Percentiles rank a stretch among this genome's conserved stretches.
Evolutionary conservation across 1,140 invertebrate genomes (phyloP).

Genomic region (Conopomorpha cramerella): DNA sequence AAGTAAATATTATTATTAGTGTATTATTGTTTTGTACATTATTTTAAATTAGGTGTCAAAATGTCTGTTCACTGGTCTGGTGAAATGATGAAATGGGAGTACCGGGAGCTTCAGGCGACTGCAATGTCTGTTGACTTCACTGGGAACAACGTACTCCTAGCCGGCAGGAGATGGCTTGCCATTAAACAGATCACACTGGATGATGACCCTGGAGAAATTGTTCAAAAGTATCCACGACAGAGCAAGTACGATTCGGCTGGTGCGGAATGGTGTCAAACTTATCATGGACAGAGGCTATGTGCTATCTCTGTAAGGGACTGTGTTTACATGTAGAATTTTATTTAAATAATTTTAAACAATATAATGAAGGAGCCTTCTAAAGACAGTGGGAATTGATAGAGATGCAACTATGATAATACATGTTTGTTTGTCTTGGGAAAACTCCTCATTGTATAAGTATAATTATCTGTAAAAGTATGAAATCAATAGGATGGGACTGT

Average conservation of each 20-base stretch:
- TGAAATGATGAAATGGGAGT: slow-evolving; percentile 56
- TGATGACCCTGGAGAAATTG: slow-evolving; percentile 72
- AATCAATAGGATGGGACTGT: no score
- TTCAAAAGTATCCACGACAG: slow-evolving; percentile 81
- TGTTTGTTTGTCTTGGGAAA: no score
- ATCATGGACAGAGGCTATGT: slow-evolving; percentile 78
- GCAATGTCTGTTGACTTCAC: slow-evolving; percentile 89
- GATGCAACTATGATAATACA: no score
- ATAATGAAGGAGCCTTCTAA: no score
- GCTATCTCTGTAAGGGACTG: slow-evolving; percentile 82
- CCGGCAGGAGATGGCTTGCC: slow-evolving; percentile 81
- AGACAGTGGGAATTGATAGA: no score
- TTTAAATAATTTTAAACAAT: no score
- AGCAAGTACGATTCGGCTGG: slow-evolving; percentile 93
- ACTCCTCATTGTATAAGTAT: no score
- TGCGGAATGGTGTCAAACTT: slow-evolving; percentile 89
- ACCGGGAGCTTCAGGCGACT: slow-evolving; percentile 76
- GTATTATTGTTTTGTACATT: no score
- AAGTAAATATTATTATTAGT: no score
- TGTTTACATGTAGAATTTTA: no score
- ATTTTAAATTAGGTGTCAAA: no score
- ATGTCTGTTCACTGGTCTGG: slow-evolving; percentile 58
- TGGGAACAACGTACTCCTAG: slow-evolving; percentile 81
- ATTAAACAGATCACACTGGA: slow-evolving; percentile 74
- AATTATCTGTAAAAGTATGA: no score